These are phyloP conservation scores for Peromyscus maniculatus DNA, from an alignment of 2,113 vertebrate species.

Conservation along the genomic window DNA sequence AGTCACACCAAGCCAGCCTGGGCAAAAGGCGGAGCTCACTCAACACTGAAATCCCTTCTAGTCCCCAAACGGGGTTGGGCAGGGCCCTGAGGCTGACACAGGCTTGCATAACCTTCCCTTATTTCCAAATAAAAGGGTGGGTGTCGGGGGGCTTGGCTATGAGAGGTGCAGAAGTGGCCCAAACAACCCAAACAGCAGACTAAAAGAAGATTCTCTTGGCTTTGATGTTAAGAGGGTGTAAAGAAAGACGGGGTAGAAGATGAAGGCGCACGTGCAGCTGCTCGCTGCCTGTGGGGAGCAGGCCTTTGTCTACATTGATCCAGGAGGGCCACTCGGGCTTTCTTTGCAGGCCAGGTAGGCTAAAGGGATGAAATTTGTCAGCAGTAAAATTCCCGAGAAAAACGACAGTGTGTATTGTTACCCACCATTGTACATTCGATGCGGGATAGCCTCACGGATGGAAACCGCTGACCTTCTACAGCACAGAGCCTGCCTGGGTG, in stretches of 20 bases:
- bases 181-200: background rate
- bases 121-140: background rate
- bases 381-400: background rate
- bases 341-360: background rate
- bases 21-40: constrained; percentile 78
- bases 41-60: background rate
- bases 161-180: background rate
- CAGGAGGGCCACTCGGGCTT: background rate
- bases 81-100: background rate
- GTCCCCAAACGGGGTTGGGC: background rate
- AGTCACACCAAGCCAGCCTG: constrained; percentile 62
- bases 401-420: background rate
- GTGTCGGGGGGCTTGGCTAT: background rate
- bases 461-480: background rate
- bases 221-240: constrained; percentile 41
- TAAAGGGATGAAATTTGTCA: constrained; percentile 8
- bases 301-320: background rate
- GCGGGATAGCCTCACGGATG: background rate
- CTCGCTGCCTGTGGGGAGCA: background rate
- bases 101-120: background rate
- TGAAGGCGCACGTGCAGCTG: background rate
- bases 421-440: background rate
- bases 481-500: rapidly evolving
- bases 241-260: constrained; percentile 37
- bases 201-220: constrained; percentile 61